Conservation (phyloP, 2,113 vertebrate species). For the Gorilla gorilla region DNA sequence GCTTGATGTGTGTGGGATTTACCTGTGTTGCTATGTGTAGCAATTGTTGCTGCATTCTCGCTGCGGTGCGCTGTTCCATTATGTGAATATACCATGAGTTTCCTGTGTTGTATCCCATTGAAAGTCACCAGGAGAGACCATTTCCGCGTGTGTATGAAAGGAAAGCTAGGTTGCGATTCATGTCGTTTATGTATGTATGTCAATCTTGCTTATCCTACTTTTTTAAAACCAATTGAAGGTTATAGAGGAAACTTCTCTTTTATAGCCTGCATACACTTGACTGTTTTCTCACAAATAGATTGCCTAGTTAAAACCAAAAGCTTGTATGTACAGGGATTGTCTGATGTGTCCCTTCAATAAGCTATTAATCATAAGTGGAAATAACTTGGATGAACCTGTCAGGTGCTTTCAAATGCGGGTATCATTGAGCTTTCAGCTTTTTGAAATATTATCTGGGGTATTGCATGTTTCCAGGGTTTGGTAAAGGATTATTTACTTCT, state of each 20-base stretch:
- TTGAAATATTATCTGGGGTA: neutral
- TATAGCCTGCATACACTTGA: neutral
- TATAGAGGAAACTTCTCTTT: constrained; percentile 47
- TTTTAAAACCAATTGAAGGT: neutral
- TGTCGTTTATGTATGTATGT: constrained; percentile 57
- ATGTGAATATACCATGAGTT: neutral
- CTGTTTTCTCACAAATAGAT: neutral
- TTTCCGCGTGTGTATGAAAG: neutral
- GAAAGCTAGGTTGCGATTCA: constrained; percentile 18
- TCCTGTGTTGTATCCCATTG: neutral
- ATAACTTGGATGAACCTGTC: neutral
- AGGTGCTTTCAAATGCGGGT: neutral
- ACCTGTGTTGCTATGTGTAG: rapidly evolving
- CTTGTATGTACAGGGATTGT: neutral
- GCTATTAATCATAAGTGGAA: neutral
- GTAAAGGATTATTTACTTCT: neutral
- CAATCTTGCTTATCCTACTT: constrained; percentile 68
- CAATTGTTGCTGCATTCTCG: too few species aligned
- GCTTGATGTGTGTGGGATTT: neutral
- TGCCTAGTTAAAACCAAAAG: neutral
- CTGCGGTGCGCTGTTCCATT: neutral
- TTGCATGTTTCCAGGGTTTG: neutral
- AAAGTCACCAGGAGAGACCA: constrained; percentile 45
- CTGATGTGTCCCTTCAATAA: rapidly evolving
- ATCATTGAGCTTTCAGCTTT: neutral